Percentiles rank a stretch among this genome's conserved stretches.
Evolutionary conservation across 2,113 vertebrate genomes (phyloP).

Genomic region (Lota lota): DNA sequence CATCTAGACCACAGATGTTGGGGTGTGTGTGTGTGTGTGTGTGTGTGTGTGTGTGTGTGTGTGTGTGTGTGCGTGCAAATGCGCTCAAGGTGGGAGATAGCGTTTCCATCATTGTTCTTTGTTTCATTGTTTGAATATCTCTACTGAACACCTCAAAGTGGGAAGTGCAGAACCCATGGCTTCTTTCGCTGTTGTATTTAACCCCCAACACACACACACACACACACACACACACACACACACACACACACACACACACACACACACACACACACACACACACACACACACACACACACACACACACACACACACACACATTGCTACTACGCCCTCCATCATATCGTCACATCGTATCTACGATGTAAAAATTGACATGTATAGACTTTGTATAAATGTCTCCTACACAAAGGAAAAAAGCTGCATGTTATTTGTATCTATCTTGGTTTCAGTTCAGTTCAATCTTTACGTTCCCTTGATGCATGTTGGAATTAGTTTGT

Average conservation of each 20-base stretch:
- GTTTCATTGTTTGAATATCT: conserved; percentile 33
- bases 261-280: too few relatives aligned
- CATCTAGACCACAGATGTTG: neutral
- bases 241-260: neutral
- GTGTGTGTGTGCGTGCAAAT: conserved; percentile 1
- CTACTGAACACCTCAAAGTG: conserved; percentile 43
- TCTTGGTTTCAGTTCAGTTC: neutral
- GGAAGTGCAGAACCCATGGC: conserved; percentile 52
- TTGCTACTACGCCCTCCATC: neutral
- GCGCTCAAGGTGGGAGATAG: neutral
- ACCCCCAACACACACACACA: conserved; percentile 22
- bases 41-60: conserved; percentile 12
- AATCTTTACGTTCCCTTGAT: neutral
- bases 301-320: conserved; percentile 21
- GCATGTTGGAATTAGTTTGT: neutral
- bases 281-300: conserved; percentile 25
- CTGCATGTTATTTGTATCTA: neutral
- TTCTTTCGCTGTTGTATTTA: conserved; percentile 35
- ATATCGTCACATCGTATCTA: neutral
- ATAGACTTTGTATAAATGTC: too few relatives aligned
- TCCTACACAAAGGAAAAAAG: neutral
- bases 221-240: conserved; percentile 36
- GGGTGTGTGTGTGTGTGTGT: neutral
- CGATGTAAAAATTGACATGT: neutral
- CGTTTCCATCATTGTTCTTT: conserved; percentile 36